These are phyloP conservation scores for Encarsia formosa DNA, from an alignment of 2,888 invertebrate species.

Conservation along the genomic window DNA sequence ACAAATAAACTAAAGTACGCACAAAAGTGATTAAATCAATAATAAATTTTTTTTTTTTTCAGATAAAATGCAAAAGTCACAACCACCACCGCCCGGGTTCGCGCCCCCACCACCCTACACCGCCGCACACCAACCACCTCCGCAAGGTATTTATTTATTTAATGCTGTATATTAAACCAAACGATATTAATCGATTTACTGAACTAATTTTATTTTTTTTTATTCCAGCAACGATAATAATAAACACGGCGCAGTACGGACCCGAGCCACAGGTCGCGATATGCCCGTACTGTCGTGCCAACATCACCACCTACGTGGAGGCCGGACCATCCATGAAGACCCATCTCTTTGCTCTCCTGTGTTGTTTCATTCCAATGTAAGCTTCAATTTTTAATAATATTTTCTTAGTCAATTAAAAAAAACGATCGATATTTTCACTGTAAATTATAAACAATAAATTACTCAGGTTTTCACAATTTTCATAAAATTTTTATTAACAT, in stretches of 20 bases:
- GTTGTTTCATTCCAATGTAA: conserved; percentile 37
- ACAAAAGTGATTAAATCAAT: too few species aligned
- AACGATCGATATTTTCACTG: neutral
- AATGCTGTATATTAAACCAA: too few species aligned
- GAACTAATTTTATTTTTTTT: too few species aligned
- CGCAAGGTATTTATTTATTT: too few species aligned
- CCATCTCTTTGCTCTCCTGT: conserved; percentile 52
- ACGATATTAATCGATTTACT: too few species aligned
- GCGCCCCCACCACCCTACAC: conserved; percentile 16
- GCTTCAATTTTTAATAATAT: neutral
- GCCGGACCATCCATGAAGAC: conserved; percentile 52
- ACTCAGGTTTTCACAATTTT: neutral
- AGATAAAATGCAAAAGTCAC: conserved; percentile 21
- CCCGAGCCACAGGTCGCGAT: conserved; percentile 45
- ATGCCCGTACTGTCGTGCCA: conserved; percentile 53
- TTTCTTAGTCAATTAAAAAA: neutral
- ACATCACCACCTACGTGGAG: conserved; percentile 48
- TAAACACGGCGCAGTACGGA: too few species aligned
- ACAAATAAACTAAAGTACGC: too few species aligned
- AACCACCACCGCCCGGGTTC: conserved; percentile 29
- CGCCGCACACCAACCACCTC: conserved; percentile 16
- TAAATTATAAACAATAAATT: neutral
- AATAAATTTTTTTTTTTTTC: neutral
- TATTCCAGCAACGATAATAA: too few species aligned
- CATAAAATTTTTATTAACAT: neutral